phyloP scores from a whole-genome alignment of 1,140 invertebrate species.

The Phocides pigmalion region DNA sequence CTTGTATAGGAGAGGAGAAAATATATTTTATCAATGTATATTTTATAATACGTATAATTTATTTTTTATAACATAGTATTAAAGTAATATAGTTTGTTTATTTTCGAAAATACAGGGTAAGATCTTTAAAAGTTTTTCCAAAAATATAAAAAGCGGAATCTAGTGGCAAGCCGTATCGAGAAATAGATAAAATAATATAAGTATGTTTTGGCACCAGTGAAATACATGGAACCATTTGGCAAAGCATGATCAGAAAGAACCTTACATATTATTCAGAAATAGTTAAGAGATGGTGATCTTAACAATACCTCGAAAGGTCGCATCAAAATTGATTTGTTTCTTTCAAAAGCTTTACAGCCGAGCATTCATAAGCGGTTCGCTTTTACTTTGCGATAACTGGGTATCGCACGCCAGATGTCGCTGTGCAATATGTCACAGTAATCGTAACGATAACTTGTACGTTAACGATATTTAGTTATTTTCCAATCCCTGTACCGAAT shows the following conservation, averaged over 20 bases:
- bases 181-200: slow-evolving; percentile 11
- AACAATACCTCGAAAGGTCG: no score
- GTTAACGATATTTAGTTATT: no score
- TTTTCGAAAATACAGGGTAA: background rate
- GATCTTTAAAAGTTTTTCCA: slow-evolving; percentile 12
- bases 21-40: background rate
- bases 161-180: slow-evolving; percentile 15
- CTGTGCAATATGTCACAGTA: background rate
- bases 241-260: no score
- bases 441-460: no score
- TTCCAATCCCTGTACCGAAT: no score
- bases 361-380: background rate
- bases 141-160: slow-evolving; percentile 15
- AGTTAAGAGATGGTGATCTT: no score
- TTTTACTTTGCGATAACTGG: background rate
- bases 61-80: slow-evolving; percentile 1
- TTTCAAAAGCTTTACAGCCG: no score
- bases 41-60: slow-evolving; percentile 39
- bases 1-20: slow-evolving; percentile 16
- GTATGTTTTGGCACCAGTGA: slow-evolving; percentile 4
- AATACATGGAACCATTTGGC: no score
- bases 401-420: background rate
- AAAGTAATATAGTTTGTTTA: slow-evolving; percentile 3
- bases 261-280: no score
- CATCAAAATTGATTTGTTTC: no score